Base-by-base conservation (phyloP, 2,797 vertebrate genomes). In the Lacerta bilineata region DNA sequence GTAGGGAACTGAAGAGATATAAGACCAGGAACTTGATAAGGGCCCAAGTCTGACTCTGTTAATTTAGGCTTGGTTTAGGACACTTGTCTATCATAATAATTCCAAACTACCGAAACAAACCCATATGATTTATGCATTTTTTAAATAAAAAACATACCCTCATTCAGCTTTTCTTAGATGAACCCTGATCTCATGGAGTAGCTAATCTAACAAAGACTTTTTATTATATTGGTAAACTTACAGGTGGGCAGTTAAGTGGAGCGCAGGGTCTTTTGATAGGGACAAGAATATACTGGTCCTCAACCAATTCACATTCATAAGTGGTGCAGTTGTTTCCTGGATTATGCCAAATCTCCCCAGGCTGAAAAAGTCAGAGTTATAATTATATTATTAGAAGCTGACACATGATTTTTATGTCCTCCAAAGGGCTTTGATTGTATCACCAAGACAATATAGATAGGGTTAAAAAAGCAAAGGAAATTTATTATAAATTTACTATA, bases 221-320 rank as follows among this genome's bases (percentile, higher is more conserved):
- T 33, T 36, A 46, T 46, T 69, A 18, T 75, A 81, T 33, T 76
- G 33, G 43, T 80, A 55, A 55, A 93, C 97, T 96, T 94, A 97
- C 97, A 66, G 0, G 10, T 1, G 88, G 25, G 81, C 97, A 97
- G 29, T 66, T 29, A 11, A 95, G 69, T 2, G 8, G 0, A 68
- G 93, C 92, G 50, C 97, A 97, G 2, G 72, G 87, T 91, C 69
- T 94, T 87, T 71, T 87, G 18, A 5, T 74, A 8, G 94, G 39
- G 3, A 96, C 94, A 91, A 87, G 84, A 89, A 91, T 36, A 2
- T 93, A 93, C 41, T 92, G 84, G 1, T 91, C 87, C 18, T 4
- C 75, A 3, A 94, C 2, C 74, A 59, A 80, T 90, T 97, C 94
- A 92, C 97, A 97, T 50, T 87, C 80, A 25, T 96, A 92, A 33